Percentiles rank a stretch among this genome's conserved stretches.
Conservation (phyloP, 1,140 invertebrate species). For the Drosophila seguyi region DNA sequence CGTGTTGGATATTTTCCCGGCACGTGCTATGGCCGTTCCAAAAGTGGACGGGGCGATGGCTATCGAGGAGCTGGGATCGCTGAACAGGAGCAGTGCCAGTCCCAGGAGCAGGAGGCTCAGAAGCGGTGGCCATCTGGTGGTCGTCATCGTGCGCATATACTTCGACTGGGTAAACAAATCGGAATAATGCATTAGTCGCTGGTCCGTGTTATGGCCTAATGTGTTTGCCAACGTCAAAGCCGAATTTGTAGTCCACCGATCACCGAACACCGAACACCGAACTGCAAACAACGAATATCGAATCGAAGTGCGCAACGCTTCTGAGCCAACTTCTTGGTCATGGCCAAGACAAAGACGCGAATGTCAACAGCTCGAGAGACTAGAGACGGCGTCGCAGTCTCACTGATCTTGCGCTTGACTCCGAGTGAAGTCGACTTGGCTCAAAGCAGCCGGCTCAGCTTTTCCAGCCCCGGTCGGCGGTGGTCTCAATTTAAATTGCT, state of each 20-base stretch:
- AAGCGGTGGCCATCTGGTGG: constrained; percentile 42
- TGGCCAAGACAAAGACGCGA: constrained; percentile 72
- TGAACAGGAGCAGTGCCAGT: constrained; percentile 45
- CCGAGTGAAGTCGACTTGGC: constrained; percentile 15
- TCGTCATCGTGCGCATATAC: constrained; percentile 53
- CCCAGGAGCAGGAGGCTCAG: constrained; percentile 44
- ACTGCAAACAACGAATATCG: constrained; percentile 31
- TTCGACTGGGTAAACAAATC: constrained; percentile 59
- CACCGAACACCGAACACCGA: constrained; percentile 10
- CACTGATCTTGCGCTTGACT: constrained; percentile 39
- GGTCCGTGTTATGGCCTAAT: constrained; percentile 47
- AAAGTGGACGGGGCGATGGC: constrained; percentile 87
- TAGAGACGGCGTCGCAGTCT: constrained; percentile 2
- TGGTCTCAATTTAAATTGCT: constrained; percentile 71
- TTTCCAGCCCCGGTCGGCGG: constrained; percentile 28
- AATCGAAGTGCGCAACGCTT: constrained; percentile 56
- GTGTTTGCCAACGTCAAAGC: constrained; percentile 56
- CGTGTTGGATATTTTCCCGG: constrained; percentile 87
- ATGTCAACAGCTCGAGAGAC: constrained; percentile 68
- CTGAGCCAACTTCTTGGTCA: constrained; percentile 79
- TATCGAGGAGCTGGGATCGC: constrained; percentile 59
- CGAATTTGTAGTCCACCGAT: constrained; percentile 14
- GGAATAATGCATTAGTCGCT: constrained; percentile 70
- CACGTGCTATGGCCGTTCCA: constrained; percentile 87
- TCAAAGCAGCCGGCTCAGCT: constrained; percentile 30